Evolutionary conservation across 2,888 invertebrate species (phyloP), one percentile per base, ranked within the genome.

Genomic region (Allacma fusca): DNA sequence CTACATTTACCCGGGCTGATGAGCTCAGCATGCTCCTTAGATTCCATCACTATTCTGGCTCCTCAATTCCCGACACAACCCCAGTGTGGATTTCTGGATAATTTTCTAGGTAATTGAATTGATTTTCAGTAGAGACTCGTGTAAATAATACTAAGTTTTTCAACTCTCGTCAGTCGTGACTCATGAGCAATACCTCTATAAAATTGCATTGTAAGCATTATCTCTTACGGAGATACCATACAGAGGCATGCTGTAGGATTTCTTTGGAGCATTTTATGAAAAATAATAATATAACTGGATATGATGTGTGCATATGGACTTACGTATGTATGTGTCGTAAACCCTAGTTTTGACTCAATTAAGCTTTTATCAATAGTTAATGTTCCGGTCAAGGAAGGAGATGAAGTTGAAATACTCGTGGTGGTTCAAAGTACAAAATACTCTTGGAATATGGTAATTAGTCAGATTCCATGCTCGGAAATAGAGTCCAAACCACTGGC

Each of bases 61-160:
- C 29, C 44, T 2, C 59, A 34, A 13, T 59, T 28, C 24, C 68
- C 26, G 9, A 76, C 57, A 16, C 59, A 76, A 34, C 76, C 76
- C 7, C 24, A 69, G 13, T 76, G 76, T 43, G 76, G 76, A 0
- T 19, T 23, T 40, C 21, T 76, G 23, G n/a, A 29, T n/a, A 34
- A 62, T 13, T 69, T 34, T 62, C 76, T 59, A 67, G 68, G 76
- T 76, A 65, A n/a, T n/a, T n/a, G n/a, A n/a, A n/a, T n/a, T n/a
- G n/a, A n/a, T n/a, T n/a, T n/a, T n/a, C n/a, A n/a, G n/a, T n/a
- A n/a, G n/a, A n/a, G n/a, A n/a, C n/a, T n/a, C n/a, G n/a, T n/a
- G n/a, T n/a, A n/a, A n/a, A n/a, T n/a, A n/a, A n/a, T n/a, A n/a
- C n/a, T n/a, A n/a, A n/a, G n/a, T n/a, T n/a, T n/a, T n/a, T n/a